Percentiles rank a stretch among this genome's conserved stretches.
Evolutionary conservation across 2,888 invertebrate species (phyloP).

Genomic region (Nomada flava): DNA sequence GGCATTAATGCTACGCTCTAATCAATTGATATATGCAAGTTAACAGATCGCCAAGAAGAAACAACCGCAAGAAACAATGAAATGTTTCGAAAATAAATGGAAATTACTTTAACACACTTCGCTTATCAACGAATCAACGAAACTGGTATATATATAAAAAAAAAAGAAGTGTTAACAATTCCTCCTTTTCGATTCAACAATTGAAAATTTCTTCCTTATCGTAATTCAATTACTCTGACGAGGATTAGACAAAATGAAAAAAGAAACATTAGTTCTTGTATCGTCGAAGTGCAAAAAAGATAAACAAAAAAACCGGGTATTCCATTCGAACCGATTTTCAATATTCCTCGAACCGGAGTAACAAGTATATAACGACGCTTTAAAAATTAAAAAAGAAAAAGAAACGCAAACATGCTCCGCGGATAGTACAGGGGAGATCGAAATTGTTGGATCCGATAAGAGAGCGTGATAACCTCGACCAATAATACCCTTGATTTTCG

Average conservation of each 20-base stretch:
- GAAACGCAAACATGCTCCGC: constrained; percentile 12
- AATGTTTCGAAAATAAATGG: not conserved
- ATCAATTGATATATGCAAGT: constrained; percentile 12
- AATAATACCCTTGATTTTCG: constrained; percentile 79
- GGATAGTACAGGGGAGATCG: constrained; percentile 31
- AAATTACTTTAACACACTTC: not conserved
- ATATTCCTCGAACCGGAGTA: constrained; percentile 29
- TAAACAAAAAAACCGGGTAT: not conserved
- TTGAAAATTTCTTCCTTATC: not conserved
- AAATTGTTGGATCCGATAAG: constrained; percentile 58
- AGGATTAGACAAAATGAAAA: not conserved
- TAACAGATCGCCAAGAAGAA: not conserved
- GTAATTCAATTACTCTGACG: not conserved
- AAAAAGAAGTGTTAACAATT: constrained; percentile 16
- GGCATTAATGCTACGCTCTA: constrained; percentile 15
- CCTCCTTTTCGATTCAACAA: not conserved
- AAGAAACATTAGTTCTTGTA: not conserved
- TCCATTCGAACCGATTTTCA: constrained; percentile 25
- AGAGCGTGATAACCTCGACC: constrained; percentile 80
- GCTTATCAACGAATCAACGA: constrained; percentile 32
- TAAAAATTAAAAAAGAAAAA: not conserved
- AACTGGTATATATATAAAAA: constrained; percentile 27
- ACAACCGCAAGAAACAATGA: constrained; percentile 16
- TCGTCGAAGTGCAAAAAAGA: not conserved
- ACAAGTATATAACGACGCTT: constrained; percentile 6